Conservation (phyloP, 2,113 vertebrate species). For the Cricetomys ansorgei region DNA sequence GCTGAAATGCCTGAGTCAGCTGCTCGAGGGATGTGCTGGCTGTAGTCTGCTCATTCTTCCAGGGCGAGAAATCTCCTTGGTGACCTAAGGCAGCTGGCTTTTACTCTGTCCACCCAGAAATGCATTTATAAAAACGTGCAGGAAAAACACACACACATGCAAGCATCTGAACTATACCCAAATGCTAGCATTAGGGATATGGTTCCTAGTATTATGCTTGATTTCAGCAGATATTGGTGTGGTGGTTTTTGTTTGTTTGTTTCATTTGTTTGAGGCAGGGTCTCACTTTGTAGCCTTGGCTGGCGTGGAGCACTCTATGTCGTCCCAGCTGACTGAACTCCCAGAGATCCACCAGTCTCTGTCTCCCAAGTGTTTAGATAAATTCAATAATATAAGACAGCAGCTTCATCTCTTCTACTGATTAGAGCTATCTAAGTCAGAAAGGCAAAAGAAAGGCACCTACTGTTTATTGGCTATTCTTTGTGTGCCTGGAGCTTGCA, state of each 20-base stretch:
- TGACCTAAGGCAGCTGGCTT: constrained; percentile 27
- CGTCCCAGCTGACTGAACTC: too few relatives aligned
- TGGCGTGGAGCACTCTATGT: too few relatives aligned
- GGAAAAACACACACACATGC: not conserved
- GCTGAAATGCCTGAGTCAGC: constrained; percentile 60
- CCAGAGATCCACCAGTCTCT: not conserved
- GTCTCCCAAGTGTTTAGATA: not conserved
- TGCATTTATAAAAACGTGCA: not conserved
- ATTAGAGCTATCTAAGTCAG: constrained; percentile 33
- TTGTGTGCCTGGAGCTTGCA: not conserved
- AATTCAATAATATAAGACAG: constrained; percentile 19
- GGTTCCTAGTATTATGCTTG: constrained; percentile 42
- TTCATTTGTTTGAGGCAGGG: not conserved
- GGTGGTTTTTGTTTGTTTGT: not conserved
- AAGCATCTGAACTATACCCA: not conserved
- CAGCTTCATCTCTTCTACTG: constrained; percentile 49
- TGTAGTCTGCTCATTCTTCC: constrained; percentile 52
- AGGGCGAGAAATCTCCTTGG: constrained; percentile 56
- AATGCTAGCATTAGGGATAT: constrained; percentile 3
- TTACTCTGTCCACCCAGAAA: constrained; percentile 54
- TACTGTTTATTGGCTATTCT: not conserved
- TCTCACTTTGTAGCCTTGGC: not conserved
- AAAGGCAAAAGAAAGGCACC: constrained; percentile 6
- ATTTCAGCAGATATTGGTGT: constrained; percentile 43
- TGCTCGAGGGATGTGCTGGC: not conserved